Percentiles rank a stretch among this genome's conserved stretches.
Evolutionary conservation across 92 coral and sea anemone genomes (phyloP).

Genomic region (Muricea muricata): DNA sequence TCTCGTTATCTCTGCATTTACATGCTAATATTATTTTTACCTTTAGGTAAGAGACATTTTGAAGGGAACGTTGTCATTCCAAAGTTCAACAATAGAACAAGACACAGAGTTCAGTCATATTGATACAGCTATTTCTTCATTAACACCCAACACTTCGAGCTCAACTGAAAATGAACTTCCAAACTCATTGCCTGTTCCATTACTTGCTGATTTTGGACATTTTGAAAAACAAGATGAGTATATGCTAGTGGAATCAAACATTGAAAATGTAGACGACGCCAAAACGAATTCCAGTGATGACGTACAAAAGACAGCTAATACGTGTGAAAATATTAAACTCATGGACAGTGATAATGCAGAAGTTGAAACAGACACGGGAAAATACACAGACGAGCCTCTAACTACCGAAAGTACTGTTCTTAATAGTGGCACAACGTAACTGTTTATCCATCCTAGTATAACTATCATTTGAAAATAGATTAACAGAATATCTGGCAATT

Average conservation of each 20-base stretch:
- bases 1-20: no score
- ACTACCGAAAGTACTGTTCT: neutral
- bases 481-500: no score
- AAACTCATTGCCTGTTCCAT: constrained; percentile 74
- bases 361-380: neutral
- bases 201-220: constrained; percentile 81
- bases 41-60: constrained; percentile 90
- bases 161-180: constrained; percentile 52
- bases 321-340: neutral
- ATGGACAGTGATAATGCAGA: neutral
- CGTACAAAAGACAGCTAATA: neutral
- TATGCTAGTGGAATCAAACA: constrained; percentile 35
- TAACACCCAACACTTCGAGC: constrained; percentile 43
- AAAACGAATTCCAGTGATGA: neutral
- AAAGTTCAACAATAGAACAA: constrained; percentile 87
- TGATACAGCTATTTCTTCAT: constrained; percentile 83
- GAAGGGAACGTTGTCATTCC: constrained; percentile 91
- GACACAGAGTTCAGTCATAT: constrained; percentile 96
- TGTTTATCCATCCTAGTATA: no score
- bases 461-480: no score
- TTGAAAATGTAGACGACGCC: neutral
- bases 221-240: constrained; percentile 62
- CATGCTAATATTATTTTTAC: no score
- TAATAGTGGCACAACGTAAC: neutral
- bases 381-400: neutral